phyloP scores from a whole-genome alignment of 1,140 invertebrate genomes.

The Pachypeltis micranthus region DNA sequence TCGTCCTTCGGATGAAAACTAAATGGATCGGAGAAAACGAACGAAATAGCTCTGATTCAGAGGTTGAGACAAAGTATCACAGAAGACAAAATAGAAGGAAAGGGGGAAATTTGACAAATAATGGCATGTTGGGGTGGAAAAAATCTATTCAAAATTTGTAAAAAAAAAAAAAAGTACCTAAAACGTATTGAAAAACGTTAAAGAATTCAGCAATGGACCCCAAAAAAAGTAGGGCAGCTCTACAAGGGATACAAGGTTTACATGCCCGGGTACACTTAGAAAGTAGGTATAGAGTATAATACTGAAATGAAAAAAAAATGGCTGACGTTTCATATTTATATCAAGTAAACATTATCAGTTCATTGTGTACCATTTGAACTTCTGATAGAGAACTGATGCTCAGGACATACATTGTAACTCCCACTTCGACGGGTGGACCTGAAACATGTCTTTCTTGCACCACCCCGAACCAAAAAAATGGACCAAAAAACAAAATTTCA shows the following conservation, averaged over 20 bases:
- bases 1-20: too few relatives aligned
- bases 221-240: slow-evolving; percentile 6
- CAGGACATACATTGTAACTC: slow-evolving; percentile 95
- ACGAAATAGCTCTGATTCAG: too few relatives aligned
- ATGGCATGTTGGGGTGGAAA: too few relatives aligned
- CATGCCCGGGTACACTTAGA: slow-evolving; percentile 14
- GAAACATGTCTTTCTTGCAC: slow-evolving; percentile 16
- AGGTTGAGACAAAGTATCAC: too few relatives aligned
- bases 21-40: too few relatives aligned
- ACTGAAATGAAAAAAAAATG: slow-evolving; percentile 9
- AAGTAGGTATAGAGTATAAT: slow-evolving; percentile 12
- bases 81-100: slow-evolving; percentile 10
- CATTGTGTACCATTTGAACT: slow-evolving; percentile 88
- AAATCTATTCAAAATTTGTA: too few relatives aligned
- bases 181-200: background rate
- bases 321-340: background rate
- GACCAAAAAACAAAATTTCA: too few relatives aligned
- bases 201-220: slow-evolving; percentile 14
- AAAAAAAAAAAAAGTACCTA: background rate
- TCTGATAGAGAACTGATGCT: slow-evolving; percentile 97
- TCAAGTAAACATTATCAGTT: slow-evolving; percentile 5
- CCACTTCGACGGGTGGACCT: slow-evolving; percentile 71
- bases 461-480: too few relatives aligned
- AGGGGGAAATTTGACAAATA: too few relatives aligned
- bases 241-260: background rate